phyloP scores from a whole-genome alignment of 2,797 vertebrate genomes.

The Typhlichthys eigenmanni region DNA sequence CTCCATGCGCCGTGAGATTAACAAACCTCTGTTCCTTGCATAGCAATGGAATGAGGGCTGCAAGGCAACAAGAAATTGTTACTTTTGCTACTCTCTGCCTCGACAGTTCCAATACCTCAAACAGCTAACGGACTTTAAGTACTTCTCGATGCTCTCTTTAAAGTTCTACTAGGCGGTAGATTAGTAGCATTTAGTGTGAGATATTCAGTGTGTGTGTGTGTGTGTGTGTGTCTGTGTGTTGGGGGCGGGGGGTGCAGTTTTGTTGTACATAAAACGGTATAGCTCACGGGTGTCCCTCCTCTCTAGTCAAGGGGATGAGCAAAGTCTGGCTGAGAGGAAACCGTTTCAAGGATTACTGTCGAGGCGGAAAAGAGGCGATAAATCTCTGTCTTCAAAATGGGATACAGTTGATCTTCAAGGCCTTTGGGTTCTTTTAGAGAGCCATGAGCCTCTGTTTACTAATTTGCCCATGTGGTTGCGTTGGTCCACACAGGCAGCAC shows the following conservation, averaged over 20 bases:
- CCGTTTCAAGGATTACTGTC: slow-evolving; percentile 81
- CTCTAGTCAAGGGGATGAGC: slow-evolving; percentile 26
- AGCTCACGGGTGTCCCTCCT: slow-evolving; percentile 30
- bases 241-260: slow-evolving; percentile 29
- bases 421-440: slow-evolving; percentile 67
- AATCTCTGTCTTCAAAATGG: slow-evolving; percentile 75
- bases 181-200: slow-evolving; percentile 23
- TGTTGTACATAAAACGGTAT: slow-evolving; percentile 38
- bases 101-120: slow-evolving; percentile 39
- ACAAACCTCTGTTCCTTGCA: slow-evolving; percentile 24
- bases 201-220: not conserved
- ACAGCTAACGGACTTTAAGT: slow-evolving; percentile 41
- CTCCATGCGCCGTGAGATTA: slow-evolving; percentile 44
- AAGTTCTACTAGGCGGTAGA: slow-evolving; percentile 59
- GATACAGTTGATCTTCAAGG: slow-evolving; percentile 74
- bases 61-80: slow-evolving; percentile 29
- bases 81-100: slow-evolving; percentile 26
- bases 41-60: not conserved
- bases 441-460: slow-evolving; percentile 72
- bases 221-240: not conserved
- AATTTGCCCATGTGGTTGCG: slow-evolving; percentile 54
- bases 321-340: slow-evolving; percentile 60
- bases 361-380: slow-evolving; percentile 78
- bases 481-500: slow-evolving; percentile 4
- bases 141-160: slow-evolving; percentile 52